These are phyloP conservation scores for Thamnophis sirtalis DNA, from an alignment of 2,113 vertebrate genomes.

Conservation along the genomic window DNA sequence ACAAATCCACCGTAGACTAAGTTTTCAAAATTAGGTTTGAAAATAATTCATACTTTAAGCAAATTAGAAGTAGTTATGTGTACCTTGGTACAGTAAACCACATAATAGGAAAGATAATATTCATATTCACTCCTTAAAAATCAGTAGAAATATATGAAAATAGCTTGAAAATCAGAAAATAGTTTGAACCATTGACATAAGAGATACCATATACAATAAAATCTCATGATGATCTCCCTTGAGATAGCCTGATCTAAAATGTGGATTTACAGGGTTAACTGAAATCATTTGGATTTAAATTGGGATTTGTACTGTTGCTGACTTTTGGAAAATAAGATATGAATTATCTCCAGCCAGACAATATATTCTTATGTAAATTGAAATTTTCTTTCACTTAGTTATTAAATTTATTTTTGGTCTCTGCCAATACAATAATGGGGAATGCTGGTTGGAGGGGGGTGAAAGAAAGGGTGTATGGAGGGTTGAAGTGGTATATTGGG, in stretches of 20 bases:
- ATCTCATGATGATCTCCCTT: neutral
- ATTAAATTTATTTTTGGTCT: neutral
- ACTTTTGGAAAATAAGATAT: neutral
- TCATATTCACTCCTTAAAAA: neutral
- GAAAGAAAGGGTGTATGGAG: too few relatives aligned
- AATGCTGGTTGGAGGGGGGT: too few relatives aligned
- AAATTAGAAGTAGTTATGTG: neutral
- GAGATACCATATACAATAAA: neutral
- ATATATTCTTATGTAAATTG: neutral
- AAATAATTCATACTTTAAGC: neutral
- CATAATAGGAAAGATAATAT: neutral
- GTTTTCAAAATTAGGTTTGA: neutral
- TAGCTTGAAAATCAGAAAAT: neutral
- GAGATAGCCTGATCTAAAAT: neutral
- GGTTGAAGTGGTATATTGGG: too few relatives aligned
- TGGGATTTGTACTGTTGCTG: neutral
- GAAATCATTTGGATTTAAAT: neutral
- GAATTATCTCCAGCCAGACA: neutral
- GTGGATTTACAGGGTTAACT: too few relatives aligned
- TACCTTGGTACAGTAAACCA: neutral
- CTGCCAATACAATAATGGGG: neutral
- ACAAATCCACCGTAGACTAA: neutral
- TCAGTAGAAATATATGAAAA: neutral
- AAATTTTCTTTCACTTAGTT: neutral
- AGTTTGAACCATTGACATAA: neutral